Evolutionary conservation across 1,140 invertebrate species (phyloP), one percentile per base, ranked within the genome.

Genomic region (Eciton burchellii): DNA sequence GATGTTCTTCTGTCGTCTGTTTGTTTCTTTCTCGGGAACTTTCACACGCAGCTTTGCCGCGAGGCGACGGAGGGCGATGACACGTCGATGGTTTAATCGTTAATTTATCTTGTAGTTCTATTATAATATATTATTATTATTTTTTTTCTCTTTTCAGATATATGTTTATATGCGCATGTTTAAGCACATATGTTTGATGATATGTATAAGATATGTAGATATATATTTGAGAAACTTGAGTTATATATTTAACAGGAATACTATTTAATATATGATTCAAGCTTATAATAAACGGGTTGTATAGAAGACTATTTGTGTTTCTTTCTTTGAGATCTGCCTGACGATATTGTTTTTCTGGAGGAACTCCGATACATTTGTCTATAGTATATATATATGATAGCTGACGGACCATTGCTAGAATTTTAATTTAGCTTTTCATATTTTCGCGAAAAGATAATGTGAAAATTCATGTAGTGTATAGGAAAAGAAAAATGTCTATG

Each of bases 261-360:
- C 82, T 89, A 91, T 90, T 91, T 90, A 91, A 92, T 92, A 91
- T 91, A 92, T 92, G 87, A 91, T 92, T 92, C 89, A 90, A 91
- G 90, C 89, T 89, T 92, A 91, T 88, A 92, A 92, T 92, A 92
- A 92, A 92, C 88, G 89, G 89, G 90, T 92, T 92, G 91, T 91
- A 92, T 91, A 91, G 86, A 90, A 89, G 1, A 14, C 16, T 24
- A 35, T 79, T n/a, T 21, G 68, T 24, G n/a, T 74, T 74, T 8
- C 16, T 63, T n/a, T 63, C 19, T 35, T 41, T 14, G 3, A 74
- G 54, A 45, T 71, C 11, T 16, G 12, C 19, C 1, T 19, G 81
- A 65, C 68, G 47, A 26, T 70, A 5, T 1, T 5, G 68, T 59
- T 73, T 63, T 45, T 0, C 16, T 54, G 71, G 43, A 86, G 68